Conservation (phyloP, 2,888 invertebrate species). For the Cerceris ruficornis region DNA sequence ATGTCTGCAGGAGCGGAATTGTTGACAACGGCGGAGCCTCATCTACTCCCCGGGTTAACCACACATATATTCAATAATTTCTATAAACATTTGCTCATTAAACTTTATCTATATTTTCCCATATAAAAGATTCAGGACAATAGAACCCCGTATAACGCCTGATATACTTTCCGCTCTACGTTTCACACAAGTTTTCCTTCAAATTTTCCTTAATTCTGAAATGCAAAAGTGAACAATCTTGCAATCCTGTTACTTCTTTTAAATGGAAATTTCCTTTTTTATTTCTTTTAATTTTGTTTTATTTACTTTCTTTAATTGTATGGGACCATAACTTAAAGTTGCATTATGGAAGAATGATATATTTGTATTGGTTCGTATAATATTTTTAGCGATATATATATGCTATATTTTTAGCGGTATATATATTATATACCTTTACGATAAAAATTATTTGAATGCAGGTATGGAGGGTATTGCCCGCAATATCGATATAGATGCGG, state of each 20-base stretch:
- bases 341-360: too few species aligned
- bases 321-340: too few species aligned
- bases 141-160: too few species aligned
- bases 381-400: too few species aligned
- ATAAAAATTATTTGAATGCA: conserved; percentile 71
- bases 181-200: not conserved
- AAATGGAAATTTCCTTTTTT: too few species aligned
- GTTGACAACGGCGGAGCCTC: conserved; percentile 86
- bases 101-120: too few species aligned
- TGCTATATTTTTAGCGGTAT: not conserved
- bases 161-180: too few species aligned
- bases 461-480: conserved; percentile 90
- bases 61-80: not conserved
- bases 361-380: too few species aligned
- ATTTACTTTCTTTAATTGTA: not conserved
- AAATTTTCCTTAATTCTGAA: not conserved
- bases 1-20: conserved; percentile 66
- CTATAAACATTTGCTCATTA: not conserved
- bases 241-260: too few species aligned
- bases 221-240: too few species aligned
- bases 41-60: conserved; percentile 88
- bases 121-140: not conserved
- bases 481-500: conserved; percentile 89
- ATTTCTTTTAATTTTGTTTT: not conserved
- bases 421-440: not conserved